These are phyloP conservation scores for Apotomis betuletana DNA, from an alignment of 2,888 invertebrate genomes.

Conservation along the genomic window DNA sequence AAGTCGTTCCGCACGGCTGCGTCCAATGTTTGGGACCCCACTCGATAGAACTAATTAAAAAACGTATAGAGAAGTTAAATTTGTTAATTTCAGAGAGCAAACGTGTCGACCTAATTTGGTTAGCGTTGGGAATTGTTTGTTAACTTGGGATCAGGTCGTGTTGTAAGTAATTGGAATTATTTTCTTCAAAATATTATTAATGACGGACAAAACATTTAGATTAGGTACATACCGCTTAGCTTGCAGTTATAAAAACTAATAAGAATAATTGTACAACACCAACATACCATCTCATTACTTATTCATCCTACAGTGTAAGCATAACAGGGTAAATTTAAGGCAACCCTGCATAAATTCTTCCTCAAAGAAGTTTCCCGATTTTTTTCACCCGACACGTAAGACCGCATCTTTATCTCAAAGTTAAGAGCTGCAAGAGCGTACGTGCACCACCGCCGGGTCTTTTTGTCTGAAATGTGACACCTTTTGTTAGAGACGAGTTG, in stretches of 20 bases:
- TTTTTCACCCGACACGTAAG: constrained; percentile 32
- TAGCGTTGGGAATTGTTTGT: background rate
- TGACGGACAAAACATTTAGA: too few relatives aligned
- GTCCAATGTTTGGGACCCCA: constrained; percentile 29
- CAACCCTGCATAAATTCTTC: constrained; percentile 32
- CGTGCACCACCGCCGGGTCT: constrained; percentile 47
- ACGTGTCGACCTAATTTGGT: constrained; percentile 5
- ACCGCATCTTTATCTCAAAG: constrained; percentile 39
- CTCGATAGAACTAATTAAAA: constrained; percentile 37
- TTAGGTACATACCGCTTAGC: background rate
- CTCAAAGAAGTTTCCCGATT: constrained; percentile 27
- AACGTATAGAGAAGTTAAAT: constrained; percentile 28
- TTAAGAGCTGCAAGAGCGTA: constrained; percentile 45
- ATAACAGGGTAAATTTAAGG: constrained; percentile 24
- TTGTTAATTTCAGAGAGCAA: constrained; percentile 15
- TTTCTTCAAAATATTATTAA: too few relatives aligned
- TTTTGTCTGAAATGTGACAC: constrained; percentile 51
- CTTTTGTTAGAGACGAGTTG: constrained; percentile 48
- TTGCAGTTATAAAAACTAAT: background rate
- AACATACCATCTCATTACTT: constrained; percentile 10
- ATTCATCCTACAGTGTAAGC: constrained; percentile 5
- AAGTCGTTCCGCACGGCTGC: constrained; percentile 33
- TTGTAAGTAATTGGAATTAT: too few relatives aligned
- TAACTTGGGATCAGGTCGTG: background rate
- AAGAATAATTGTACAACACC: background rate